Evolutionary conservation across 1,140 invertebrate species (phyloP).

Genomic region (Apis dorsata): DNA sequence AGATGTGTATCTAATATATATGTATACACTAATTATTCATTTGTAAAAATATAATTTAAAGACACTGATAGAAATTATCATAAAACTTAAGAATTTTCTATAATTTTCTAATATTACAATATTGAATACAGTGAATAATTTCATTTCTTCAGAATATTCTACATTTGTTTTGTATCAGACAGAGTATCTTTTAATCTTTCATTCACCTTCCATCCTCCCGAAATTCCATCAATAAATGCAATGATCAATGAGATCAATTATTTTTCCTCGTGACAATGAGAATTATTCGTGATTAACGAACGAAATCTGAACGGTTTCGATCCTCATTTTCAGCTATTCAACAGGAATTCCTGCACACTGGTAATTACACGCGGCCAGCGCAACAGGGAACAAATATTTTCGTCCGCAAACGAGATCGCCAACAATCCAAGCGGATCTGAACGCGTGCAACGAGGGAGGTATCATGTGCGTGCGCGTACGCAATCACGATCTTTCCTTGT

Average conservation of each 20-base stretch:
- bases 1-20: no score
- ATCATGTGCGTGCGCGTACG: neutral
- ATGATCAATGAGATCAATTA: neutral
- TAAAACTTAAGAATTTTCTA: no score
- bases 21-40: no score
- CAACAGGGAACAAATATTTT: slow-evolving; percentile 31
- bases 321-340: slow-evolving; percentile 21
- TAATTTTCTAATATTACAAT: no score
- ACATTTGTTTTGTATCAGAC: no score
- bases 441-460: neutral
- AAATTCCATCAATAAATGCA: neutral
- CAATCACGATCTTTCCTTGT: slow-evolving; percentile 29
- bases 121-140: no score
- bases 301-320: neutral
- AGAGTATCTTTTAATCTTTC: neutral
- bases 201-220: no score
- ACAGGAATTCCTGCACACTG: neutral
- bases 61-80: no score
- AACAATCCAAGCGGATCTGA: slow-evolving; percentile 7
- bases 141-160: no score
- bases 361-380: slow-evolving; percentile 18
- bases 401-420: slow-evolving; percentile 11
- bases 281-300: neutral
- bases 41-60: no score
- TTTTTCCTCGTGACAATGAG: neutral